Base-by-base conservation (phyloP, 2,113 vertebrate genomes). In the Epinephelus fuscoguttatus region DNA sequence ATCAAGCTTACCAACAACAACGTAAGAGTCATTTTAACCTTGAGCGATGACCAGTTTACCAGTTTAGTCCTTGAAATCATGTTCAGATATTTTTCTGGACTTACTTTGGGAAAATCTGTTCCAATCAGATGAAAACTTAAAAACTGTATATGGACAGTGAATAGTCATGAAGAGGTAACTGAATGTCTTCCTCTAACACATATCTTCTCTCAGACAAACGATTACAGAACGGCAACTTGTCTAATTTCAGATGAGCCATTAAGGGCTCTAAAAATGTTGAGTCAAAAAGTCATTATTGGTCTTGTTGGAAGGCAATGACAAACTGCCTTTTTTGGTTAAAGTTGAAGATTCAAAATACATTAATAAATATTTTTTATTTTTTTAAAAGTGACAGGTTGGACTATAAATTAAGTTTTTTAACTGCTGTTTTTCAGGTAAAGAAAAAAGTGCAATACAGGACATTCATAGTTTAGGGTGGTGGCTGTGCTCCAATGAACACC, bases 1-100 rank as follows among this genome's bases (percentile, higher is more conserved):
- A 81, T 82, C 78, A 84, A 62, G 69, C 70, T 59, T 69, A 66
- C 30, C 75, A 68, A 63, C 49, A 62, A 59, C 66, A 57, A 17
- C 56, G 14, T n/a, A 50, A 14, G 27, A 25, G 14, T 69, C 11
- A 59, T 57, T 69, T 60, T 62, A 76, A 85, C 84, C 77, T 81
- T 76, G 33, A 85, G 52, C 33, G 57, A 59, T 13, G 14, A 27
- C 14, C 53, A 47, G 2, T 69, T 33, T 12, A 40, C 37, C 53
- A 27, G 4, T 40, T 42, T 21, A n/a, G 52, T 40, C 57, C 40
- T 47, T 59, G 23, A 53, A 27, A 47, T 60, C 6, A 14, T 3
- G 53, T 37, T 60, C 3, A 56, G 10, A 49, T 42, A 10, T 40
- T 40, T 7, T 17, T 52, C 18, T 25, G 70, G n/a, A 50, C 10